phyloP scores from a whole-genome alignment of 2,797 vertebrate species.

The Sebastes taczanowskii region DNA sequence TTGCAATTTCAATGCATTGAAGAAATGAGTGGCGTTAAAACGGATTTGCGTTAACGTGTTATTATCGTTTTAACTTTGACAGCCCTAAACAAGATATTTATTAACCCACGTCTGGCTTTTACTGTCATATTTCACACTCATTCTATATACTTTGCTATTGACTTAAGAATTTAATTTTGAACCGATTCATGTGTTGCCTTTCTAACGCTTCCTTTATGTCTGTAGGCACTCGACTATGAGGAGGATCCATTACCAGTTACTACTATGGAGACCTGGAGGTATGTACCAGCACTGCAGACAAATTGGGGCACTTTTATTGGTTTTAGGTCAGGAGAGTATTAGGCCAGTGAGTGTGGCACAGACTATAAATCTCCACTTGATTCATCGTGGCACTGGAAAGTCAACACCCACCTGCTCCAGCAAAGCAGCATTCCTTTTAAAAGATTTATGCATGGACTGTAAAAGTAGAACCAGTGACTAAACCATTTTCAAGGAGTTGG shows the following conservation, averaged over 20 bases:
- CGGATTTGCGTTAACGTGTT: no score
- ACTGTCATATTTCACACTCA: background rate
- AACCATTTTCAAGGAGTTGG: slow-evolving; percentile 9
- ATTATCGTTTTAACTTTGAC: no score
- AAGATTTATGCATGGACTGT: slow-evolving; percentile 27
- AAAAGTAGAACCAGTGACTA: slow-evolving; percentile 29
- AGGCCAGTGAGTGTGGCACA: slow-evolving; percentile 55
- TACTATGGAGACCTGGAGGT: slow-evolving; percentile 75
- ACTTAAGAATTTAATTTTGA: background rate
- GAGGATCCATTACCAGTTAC: slow-evolving; percentile 44
- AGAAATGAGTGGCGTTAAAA: no score
- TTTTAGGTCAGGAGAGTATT: slow-evolving; percentile 68
- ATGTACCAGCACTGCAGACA: slow-evolving; percentile 51
- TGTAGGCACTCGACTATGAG: slow-evolving; percentile 50
- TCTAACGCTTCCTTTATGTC: slow-evolving; percentile 17
- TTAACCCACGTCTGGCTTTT: background rate
- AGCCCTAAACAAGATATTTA: no score
- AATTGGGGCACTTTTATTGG: slow-evolving; percentile 47
- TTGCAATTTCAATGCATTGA: no score
- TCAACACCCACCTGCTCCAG: slow-evolving; percentile 52
- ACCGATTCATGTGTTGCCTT: background rate
- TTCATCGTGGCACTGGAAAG: slow-evolving; percentile 41
- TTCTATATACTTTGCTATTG: background rate
- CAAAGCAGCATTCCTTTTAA: slow-evolving; percentile 48
- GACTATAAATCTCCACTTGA: slow-evolving; percentile 52